These are phyloP conservation scores for Enteromius paludinosus DNA, from an alignment of 2,797 vertebrate species.

Conservation along the genomic window DNA sequence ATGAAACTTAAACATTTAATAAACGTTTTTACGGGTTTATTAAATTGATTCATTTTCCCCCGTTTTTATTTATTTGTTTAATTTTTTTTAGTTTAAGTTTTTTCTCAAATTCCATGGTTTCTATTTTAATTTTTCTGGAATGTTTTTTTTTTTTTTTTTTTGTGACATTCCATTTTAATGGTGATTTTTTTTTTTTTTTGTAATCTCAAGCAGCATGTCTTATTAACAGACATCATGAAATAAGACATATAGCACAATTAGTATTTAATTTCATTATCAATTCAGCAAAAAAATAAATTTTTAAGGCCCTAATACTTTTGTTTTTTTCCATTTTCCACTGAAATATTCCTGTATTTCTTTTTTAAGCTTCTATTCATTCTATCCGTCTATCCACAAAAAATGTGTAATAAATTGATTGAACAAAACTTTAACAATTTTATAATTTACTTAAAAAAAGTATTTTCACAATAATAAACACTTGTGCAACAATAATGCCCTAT, in stretches of 20 bases:
- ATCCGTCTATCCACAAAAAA: too few species aligned
- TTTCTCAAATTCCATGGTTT: neutral
- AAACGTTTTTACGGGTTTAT: neutral
- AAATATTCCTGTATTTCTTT: neutral
- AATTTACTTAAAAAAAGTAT: neutral
- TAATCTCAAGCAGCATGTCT: neutral
- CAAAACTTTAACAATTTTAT: neutral
- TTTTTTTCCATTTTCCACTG: neutral
- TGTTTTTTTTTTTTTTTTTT: neutral
- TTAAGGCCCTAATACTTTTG: neutral
- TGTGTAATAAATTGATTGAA: neutral
- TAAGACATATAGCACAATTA: neutral
- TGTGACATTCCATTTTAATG: neutral
- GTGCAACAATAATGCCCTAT: neutral
- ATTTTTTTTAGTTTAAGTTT: too few species aligned
- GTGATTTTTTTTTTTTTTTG: neutral
- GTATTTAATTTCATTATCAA: neutral
- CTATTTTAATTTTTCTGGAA: neutral
- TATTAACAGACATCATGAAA: neutral
- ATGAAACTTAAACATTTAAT: neutral
- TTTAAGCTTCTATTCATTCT: neutral
- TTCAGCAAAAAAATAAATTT: neutral
- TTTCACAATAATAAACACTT: neutral
- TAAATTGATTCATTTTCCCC: neutral
- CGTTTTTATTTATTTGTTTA: neutral